Evolutionary conservation across 2,113 vertebrate species (phyloP).

Genomic region (Rhegmatorhina hoffmannsi): DNA sequence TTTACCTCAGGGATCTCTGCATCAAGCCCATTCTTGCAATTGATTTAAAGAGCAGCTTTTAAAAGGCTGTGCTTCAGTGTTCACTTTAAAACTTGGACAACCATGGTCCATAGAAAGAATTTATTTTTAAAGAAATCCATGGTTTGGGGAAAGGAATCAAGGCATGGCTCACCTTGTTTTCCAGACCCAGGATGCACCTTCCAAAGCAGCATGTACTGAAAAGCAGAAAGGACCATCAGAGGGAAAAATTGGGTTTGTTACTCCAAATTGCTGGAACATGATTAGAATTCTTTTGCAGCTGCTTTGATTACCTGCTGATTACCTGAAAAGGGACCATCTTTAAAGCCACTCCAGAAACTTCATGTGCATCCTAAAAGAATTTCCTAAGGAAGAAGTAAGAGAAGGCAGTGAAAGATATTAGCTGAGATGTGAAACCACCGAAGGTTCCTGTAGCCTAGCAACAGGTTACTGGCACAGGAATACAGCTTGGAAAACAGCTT

Average conservation of each 20-base stretch:
- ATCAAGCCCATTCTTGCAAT: neutral
- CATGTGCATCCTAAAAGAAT: conserved; percentile 22
- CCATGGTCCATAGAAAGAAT: neutral
- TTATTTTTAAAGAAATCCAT: neutral
- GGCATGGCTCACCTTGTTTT: neutral
- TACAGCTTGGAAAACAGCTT: conserved; percentile 32
- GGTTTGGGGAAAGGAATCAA: neutral
- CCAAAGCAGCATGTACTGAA: neutral
- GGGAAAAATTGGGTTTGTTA: neutral
- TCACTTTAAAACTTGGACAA: neutral
- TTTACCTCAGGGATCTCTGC: neutral
- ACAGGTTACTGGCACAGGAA: conserved; percentile 49
- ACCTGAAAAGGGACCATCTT: neutral
- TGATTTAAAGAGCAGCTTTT: neutral
- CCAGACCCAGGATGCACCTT: neutral
- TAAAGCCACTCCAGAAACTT: conserved; percentile 39
- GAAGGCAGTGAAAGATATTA: conserved; percentile 5
- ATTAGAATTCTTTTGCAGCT: neutral
- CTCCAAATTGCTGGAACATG: neutral
- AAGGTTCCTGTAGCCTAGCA: conserved; percentile 65
- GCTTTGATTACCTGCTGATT: neutral
- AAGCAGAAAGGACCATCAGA: neutral
- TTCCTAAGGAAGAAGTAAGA: conserved; percentile 13
- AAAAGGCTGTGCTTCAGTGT: neutral
- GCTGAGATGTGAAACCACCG: neutral